Percentiles rank a stretch among this genome's conserved stretches.
These are phyloP conservation scores for Dasysyrphus tricinctus DNA, from an alignment of 2,888 invertebrate genomes.

Conservation along the genomic window DNA sequence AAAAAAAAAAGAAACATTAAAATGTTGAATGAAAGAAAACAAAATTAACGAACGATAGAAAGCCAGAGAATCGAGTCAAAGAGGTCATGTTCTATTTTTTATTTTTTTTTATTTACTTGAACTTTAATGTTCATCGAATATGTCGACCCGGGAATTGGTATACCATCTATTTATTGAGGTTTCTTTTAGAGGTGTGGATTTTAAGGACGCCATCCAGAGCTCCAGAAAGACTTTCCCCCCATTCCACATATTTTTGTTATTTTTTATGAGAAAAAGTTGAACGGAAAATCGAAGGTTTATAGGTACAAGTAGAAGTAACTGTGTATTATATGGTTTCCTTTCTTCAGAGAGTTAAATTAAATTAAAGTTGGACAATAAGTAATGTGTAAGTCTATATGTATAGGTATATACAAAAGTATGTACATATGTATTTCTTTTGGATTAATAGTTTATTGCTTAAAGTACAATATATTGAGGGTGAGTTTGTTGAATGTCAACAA, in stretches of 20 bases:
- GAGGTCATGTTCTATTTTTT: slow-evolving; percentile 41
- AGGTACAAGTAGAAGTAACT: neutral
- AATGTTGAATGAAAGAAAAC: slow-evolving; percentile 37
- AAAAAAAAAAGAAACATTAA: too few relatives aligned
- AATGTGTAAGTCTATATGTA: neutral
- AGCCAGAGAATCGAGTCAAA: slow-evolving; percentile 1
- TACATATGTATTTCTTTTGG: slow-evolving; percentile 8
- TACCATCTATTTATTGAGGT: neutral
- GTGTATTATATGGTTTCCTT: slow-evolving; percentile 27
- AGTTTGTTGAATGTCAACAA: neutral
- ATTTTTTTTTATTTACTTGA: slow-evolving; percentile 29
- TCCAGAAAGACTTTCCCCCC: neutral
- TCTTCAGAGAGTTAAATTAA: slow-evolving; percentile 17
- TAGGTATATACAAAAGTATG: too few relatives aligned
- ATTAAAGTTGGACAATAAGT: slow-evolving; percentile 17
- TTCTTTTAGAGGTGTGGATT: slow-evolving; percentile 30
- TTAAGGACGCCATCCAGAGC: neutral
- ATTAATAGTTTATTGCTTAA: slow-evolving; percentile 24
- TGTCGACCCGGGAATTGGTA: slow-evolving; percentile 24
- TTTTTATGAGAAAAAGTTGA: slow-evolving; percentile 26
- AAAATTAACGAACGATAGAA: slow-evolving; percentile 42
- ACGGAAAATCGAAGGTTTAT: slow-evolving; percentile 5
- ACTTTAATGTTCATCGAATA: slow-evolving; percentile 41
- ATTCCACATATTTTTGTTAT: slow-evolving; percentile 2
- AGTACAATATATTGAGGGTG: neutral